A percentile compares a stretch with the other conserved stretches of the same genome.
Evolutionary conservation across 2,888 invertebrate genomes (phyloP).

Genomic region (Oxyteleia sp.): DNA sequence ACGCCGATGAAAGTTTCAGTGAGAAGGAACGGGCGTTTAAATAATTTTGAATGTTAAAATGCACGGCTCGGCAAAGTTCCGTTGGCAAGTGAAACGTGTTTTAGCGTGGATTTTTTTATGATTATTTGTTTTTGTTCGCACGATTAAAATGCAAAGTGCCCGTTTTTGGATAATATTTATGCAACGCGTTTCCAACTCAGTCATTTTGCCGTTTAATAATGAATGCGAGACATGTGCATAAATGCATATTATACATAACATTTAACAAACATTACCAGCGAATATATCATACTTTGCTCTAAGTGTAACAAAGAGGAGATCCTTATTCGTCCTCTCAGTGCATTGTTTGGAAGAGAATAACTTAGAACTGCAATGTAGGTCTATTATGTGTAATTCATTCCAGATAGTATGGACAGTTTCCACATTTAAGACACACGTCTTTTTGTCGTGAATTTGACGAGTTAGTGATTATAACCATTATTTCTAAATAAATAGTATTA

Average conservation of each 20-base stretch:
- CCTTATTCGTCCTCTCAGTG: too few species aligned
- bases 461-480: too few species aligned
- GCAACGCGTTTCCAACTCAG: constrained; percentile 17
- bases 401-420: too few species aligned
- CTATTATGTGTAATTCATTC: too few species aligned
- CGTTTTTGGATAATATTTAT: constrained; percentile 1
- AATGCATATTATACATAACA: constrained; percentile 34
- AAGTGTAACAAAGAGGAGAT: constrained; percentile 44
- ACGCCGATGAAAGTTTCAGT: neutral
- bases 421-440: too few species aligned
- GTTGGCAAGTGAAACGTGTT: neutral
- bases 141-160: neutral
- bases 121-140: neutral
- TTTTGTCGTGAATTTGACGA: too few species aligned
- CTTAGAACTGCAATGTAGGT: too few species aligned
- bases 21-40: neutral
- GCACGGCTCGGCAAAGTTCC: neutral
- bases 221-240: constrained; percentile 41
- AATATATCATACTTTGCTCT: constrained; percentile 52
- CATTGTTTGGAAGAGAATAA: too few species aligned
- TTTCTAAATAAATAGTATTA: too few species aligned
- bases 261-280: constrained; percentile 37
- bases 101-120: neutral
- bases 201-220: constrained; percentile 28
- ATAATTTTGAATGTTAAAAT: neutral